A percentile compares a stretch with the other conserved stretches of the same genome.
Evolutionary conservation across 2,888 invertebrate genomes (phyloP).

Genomic region (Cephus rjabovi): DNA sequence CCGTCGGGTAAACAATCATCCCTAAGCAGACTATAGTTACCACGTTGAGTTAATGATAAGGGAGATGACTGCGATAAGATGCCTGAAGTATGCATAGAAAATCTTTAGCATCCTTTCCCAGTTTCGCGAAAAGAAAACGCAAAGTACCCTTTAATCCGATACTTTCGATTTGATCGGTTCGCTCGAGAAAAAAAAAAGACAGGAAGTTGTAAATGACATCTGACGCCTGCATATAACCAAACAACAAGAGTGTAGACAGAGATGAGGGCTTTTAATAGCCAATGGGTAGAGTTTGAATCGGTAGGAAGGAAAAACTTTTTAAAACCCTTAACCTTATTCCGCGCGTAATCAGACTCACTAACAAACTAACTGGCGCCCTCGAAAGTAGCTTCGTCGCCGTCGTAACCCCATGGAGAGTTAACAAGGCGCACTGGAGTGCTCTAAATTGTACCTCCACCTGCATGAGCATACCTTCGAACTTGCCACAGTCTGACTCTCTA

Average conservation of each 20-base stretch:
- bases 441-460: conserved; percentile 37
- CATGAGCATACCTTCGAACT: conserved; percentile 2
- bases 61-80: neutral
- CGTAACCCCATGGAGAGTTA: conserved; percentile 54
- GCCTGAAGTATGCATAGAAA: neutral
- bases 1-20: neutral
- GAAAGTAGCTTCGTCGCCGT: conserved; percentile 46
- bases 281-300: neutral
- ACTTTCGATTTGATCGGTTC: neutral
- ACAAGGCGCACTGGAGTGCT: conserved; percentile 50
- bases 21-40: neutral
- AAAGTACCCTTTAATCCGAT: neutral
- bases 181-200: neutral
- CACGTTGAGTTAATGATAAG: neutral
- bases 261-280: neutral
- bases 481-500: neutral
- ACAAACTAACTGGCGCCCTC: conserved; percentile 52
- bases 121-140: neutral
- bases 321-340: conserved; percentile 54
- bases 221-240: neutral
- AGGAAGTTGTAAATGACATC: neutral
- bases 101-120: neutral
- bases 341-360: conserved; percentile 50
- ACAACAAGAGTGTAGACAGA: neutral
- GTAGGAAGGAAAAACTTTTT: conserved; percentile 47